Conservation (phyloP, 53 echinoderm and acorn worm genomes). For the Apostichopus leukothele region DNA sequence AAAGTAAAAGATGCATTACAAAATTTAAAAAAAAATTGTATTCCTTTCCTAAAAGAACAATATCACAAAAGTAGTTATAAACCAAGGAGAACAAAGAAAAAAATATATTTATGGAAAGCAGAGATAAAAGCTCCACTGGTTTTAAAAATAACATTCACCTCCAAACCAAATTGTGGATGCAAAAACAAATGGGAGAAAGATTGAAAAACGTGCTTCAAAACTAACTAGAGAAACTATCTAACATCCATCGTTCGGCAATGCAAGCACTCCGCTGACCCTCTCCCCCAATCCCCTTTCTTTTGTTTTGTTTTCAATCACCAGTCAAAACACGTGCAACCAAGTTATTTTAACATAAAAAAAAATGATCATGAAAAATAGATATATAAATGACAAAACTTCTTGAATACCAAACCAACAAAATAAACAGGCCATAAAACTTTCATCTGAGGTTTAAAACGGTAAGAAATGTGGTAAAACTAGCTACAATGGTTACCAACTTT, state of each 20-base stretch:
- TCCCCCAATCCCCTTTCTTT: too few species aligned
- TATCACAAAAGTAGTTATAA: background rate
- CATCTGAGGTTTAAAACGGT: conserved; percentile 43
- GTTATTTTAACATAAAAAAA: conserved; percentile 17
- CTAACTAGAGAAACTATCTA: too few species aligned
- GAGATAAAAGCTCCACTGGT: background rate
- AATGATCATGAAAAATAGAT: conserved; percentile 28
- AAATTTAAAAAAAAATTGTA: background rate
- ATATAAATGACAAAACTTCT: conserved; percentile 39
- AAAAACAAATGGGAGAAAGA: too few species aligned
- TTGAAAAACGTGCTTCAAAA: too few species aligned
- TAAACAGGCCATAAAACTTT: background rate
- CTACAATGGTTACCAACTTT: background rate
- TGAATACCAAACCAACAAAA: conserved; percentile 44
- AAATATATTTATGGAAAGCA: background rate
- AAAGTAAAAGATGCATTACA: background rate
- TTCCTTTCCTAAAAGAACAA: background rate
- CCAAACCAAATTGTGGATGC: too few species aligned
- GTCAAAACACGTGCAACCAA: conserved; percentile 26
- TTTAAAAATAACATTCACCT: too few species aligned
- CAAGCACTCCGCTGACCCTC: too few species aligned
- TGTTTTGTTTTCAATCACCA: background rate
- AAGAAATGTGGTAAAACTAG: conserved; percentile 41
- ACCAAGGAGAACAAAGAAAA: background rate
- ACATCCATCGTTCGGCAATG: too few species aligned